Conservation (phyloP, 2,888 invertebrate genomes). For the Caenorhabditis sp. region DNA sequence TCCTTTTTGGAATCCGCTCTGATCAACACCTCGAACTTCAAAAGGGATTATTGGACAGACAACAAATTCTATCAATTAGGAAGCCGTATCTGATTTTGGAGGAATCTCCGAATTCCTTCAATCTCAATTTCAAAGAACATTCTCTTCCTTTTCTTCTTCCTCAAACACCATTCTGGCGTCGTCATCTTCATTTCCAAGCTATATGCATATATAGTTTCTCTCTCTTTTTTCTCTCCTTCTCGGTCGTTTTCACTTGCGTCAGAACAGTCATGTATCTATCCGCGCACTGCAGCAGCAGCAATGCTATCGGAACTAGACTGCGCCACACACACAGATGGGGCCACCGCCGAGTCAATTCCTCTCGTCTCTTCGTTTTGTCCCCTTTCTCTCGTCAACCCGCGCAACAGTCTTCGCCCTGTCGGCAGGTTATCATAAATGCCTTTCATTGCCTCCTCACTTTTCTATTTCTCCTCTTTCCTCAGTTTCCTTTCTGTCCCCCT, state of each 20-base stretch:
- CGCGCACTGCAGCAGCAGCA: conserved; percentile 24
- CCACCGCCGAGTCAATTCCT: conserved; percentile 45
- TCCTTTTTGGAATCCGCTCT: too few species aligned
- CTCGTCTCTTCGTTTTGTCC: conserved; percentile 18
- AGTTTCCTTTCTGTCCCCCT: neutral
- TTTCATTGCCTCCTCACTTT: conserved; percentile 13
- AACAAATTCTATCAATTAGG: neutral
- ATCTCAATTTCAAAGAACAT: conserved; percentile 22
- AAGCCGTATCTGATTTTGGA: conserved; percentile 19
- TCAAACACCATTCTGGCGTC: neutral
- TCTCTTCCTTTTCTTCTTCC: conserved; percentile 7
- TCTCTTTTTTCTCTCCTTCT: conserved; percentile 12
- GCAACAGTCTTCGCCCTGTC: conserved; percentile 53
- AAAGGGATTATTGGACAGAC: neutral
- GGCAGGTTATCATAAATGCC: conserved; percentile 60
- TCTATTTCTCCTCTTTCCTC: conserved; percentile 4
- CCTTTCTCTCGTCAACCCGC: conserved; percentile 45
- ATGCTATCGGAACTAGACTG: conserved; percentile 63
- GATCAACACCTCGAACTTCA: neutral
- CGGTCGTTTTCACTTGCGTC: conserved; percentile 62
- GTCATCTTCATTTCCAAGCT: conserved; percentile 34
- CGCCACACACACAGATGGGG: conserved; percentile 46
- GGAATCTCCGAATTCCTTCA: conserved; percentile 2
- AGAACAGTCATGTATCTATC: conserved; percentile 64
- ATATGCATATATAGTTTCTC: conserved; percentile 63